These are phyloP conservation scores for Apocheima hispidaria DNA, from an alignment of 2,888 invertebrate genomes.

Conservation along the genomic window DNA sequence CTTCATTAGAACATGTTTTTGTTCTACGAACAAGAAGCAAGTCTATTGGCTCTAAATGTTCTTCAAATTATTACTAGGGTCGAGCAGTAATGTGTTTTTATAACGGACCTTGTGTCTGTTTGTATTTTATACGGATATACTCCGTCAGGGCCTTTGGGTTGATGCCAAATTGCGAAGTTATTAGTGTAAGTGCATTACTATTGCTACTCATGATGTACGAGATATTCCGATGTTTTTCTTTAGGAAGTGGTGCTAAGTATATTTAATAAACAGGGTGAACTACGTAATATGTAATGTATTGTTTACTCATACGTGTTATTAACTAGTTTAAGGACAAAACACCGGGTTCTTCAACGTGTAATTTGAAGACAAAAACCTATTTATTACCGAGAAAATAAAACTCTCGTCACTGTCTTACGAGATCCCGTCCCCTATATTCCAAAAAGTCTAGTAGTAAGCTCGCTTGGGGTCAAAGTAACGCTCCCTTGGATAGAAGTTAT, in stretches of 20 bases:
- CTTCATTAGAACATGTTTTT: no score
- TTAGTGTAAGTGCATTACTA: conserved; percentile 19
- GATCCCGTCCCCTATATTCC: conserved; percentile 4
- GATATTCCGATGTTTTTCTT: neutral
- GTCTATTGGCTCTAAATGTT: no score
- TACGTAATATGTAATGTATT: no score
- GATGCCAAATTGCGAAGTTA: conserved; percentile 15
- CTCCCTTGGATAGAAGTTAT: conserved; percentile 30
- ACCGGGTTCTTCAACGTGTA: no score
- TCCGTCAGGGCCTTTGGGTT: neutral
- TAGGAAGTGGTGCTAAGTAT: no score
- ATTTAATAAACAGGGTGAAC: no score
- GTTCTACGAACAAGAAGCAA: no score
- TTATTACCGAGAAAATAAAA: neutral
- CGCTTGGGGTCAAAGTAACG: conserved; percentile 14
- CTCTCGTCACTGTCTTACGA: neutral
- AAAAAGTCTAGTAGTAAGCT: conserved; percentile 23
- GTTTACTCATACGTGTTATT: no score
- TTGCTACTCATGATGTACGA: neutral
- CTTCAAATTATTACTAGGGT: no score
- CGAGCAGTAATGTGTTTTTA: conserved; percentile 7
- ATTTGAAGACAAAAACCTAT: neutral
- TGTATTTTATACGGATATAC: neutral
- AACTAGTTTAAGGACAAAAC: no score
- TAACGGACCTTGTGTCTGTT: neutral